These are phyloP conservation scores for Phoxinus dragarum DNA, from an alignment of 2,797 vertebrate species.

Conservation along the genomic window DNA sequence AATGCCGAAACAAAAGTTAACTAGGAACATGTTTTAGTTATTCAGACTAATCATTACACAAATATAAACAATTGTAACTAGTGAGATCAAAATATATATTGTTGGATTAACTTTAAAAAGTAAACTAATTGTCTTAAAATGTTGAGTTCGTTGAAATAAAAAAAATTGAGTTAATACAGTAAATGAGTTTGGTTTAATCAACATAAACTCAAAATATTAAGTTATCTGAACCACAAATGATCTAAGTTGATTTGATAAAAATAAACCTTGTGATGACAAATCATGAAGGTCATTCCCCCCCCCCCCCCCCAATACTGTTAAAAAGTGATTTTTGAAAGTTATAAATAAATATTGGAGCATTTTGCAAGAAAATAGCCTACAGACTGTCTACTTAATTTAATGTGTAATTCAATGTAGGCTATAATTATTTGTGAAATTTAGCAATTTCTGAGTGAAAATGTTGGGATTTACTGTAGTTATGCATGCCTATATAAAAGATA, in stretches of 20 bases:
- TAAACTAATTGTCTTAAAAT: background rate
- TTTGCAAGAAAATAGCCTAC: background rate
- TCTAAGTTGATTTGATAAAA: background rate
- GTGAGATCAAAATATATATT: background rate
- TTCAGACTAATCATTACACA: background rate
- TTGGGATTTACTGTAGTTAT: background rate
- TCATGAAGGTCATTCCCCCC: too few species aligned
- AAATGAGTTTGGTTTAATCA: background rate
- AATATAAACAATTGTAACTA: background rate
- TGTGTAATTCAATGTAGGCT: background rate
- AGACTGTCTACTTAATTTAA: too few species aligned
- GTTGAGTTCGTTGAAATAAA: background rate
- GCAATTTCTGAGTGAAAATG: background rate
- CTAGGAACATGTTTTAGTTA: too few species aligned
- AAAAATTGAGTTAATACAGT: background rate
- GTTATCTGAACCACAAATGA: background rate
- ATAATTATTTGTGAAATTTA: background rate
- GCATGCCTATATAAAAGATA: background rate
- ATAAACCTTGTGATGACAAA: too few species aligned
- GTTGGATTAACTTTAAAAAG: background rate
- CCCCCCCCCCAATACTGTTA: too few species aligned
- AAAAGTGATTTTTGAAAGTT: background rate
- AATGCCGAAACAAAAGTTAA: background rate
- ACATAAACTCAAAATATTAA: background rate
- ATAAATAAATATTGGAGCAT: background rate